Base-by-base conservation (phyloP, 1,140 invertebrate genomes). In the Sinonovacula constricta region DNA sequence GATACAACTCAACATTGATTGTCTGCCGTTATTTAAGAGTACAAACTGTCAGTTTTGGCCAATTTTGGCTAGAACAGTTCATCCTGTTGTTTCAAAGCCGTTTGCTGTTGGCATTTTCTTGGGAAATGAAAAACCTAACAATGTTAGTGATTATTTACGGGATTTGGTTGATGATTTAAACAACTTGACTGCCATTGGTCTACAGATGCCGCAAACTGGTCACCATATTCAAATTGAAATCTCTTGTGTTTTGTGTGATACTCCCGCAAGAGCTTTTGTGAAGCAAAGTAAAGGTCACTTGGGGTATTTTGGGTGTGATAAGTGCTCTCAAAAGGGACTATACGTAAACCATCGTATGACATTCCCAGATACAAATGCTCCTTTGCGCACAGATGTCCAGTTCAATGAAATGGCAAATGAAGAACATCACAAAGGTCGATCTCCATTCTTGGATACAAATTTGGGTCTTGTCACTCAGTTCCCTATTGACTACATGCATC, bases 401-500 rank as follows among this genome's bases (percentile, higher is more conserved):
- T 87, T 86, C 69, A 34, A 78, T 78, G 65, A 81, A 65, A 80
- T 81, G 63, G 0, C 14, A 49, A 45, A 91, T 84, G 81, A 81
- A 79, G 80, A 91, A 31, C 88, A 89, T 81, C 89, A 90, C 75
- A 65, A 53, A 28, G 80, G 78, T 12, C 3, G 5, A 26, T 87
- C 85, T 24, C 82, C 84, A 15, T 83, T 91, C 7, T 39, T 65
- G 65, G 65, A 71, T 85, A 33, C 36, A 31, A 53, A 69, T 39
- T 39, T 91, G 22, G 84, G 87, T 69, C 83, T 91, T 78, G 85
- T 91, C 12, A 81, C 81, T 39, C 49, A 82, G 45, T 86, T 91
- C 80, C 82, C 84, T 4, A 67, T 90, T 15, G 91, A 92, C 78
- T 91, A 90, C 79, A 91, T 91, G 90, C 90, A 91, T 83, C 65